These are phyloP conservation scores for human (Homo sapiens) DNA, from an alignment of 2,113 vertebrate species.

Conservation along the genomic window DNA sequence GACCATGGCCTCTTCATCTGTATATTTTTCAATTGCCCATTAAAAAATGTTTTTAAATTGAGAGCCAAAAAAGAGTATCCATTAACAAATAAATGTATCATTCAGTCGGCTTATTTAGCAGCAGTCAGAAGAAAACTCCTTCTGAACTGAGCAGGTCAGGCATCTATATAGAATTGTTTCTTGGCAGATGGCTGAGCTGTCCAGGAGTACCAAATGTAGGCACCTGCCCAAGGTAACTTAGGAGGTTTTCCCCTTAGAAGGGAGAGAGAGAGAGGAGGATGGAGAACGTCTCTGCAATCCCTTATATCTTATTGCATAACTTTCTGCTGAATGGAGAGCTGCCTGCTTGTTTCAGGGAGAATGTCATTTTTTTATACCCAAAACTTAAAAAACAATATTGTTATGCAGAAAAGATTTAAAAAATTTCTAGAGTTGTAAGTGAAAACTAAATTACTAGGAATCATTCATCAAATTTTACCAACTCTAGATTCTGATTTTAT, in stretches of 20 bases:
- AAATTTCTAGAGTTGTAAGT: not conserved
- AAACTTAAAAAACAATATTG: not conserved
- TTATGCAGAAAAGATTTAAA: constrained; percentile 60
- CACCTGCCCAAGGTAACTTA: constrained; percentile 28
- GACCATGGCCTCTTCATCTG: not conserved
- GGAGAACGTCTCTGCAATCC: not conserved
- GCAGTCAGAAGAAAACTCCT: not conserved
- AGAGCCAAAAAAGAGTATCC: not conserved
- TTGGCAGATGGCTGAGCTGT: not conserved
- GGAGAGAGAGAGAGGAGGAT: too few relatives aligned
- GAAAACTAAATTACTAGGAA: constrained; percentile 26
- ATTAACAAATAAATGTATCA: not conserved
- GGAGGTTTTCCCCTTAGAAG: not conserved
- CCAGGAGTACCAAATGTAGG: not conserved
- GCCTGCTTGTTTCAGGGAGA: constrained; percentile 65
- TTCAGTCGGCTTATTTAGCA: not conserved
- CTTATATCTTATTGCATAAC: constrained; percentile 45
- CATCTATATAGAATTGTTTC: not conserved
- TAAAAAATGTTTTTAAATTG: not conserved
- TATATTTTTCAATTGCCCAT: not conserved
- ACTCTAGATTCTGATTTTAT: not conserved
- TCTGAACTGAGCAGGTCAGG: too few relatives aligned
- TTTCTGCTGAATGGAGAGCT: constrained; percentile 52
- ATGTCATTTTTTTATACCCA: constrained; percentile 47
- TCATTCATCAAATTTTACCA: not conserved